Evolutionary conservation across 2,888 invertebrate species (phyloP).

Genomic region (Synanthedon tipuliformis): DNA sequence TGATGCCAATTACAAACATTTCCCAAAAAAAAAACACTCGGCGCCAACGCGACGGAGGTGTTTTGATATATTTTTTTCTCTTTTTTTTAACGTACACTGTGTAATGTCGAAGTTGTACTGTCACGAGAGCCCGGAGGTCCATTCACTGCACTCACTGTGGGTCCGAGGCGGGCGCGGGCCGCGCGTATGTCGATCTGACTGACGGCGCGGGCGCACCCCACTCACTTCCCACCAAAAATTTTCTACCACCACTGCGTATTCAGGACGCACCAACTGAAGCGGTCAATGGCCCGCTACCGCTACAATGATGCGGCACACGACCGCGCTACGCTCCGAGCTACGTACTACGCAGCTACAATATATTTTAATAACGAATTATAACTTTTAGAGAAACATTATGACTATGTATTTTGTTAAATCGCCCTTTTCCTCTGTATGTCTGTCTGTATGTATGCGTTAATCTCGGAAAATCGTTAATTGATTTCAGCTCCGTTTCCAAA

Average conservation of each 20-base stretch:
- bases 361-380: not conserved
- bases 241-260: conserved; percentile 52
- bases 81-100: conserved; percentile 51
- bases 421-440: too few relatives aligned
- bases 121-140: conserved; percentile 1
- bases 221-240: conserved; percentile 66
- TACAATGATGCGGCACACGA: too few relatives aligned
- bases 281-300: not conserved
- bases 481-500: too few relatives aligned
- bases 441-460: too few relatives aligned
- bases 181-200: conserved; percentile 53
- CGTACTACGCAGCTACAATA: not conserved
- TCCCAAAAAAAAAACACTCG: conserved; percentile 38
- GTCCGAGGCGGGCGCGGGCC: conserved; percentile 48
- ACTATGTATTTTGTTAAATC: too few relatives aligned
- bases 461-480: too few relatives aligned
- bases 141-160: conserved; percentile 31
- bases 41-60: conserved; percentile 24
- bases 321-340: too few relatives aligned
- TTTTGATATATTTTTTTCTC: conserved; percentile 24
- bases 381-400: too few relatives aligned
- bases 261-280: conserved; percentile 31
- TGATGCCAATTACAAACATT: conserved; percentile 67
- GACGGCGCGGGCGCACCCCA: conserved; percentile 64
- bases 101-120: conserved; percentile 18